Base-by-base conservation (phyloP, 2,888 invertebrate genomes). In the Eretmocerus hayati region DNA sequence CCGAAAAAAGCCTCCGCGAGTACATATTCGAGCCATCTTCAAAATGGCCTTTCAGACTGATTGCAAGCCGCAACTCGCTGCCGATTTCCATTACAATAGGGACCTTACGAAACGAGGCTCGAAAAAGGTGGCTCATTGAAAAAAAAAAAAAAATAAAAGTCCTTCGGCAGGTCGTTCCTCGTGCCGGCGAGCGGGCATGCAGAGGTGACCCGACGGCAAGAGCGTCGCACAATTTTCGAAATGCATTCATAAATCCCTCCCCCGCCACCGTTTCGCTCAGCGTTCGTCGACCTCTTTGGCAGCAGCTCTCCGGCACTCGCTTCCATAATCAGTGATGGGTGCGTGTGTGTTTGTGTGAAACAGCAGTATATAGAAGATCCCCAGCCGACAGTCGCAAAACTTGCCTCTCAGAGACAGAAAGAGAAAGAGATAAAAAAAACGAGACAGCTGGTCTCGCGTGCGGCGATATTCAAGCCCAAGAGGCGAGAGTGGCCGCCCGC, bases 381-480 rank as follows among this genome's bases (percentile, higher is more conserved):
- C n/a, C n/a, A n/a, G n/a, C n/a, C n/a, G n/a, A n/a, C n/a, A n/a
- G n/a, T n/a, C n/a, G n/a, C n/a, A n/a, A n/a, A n/a, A n/a, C n/a
- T n/a, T n/a, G n/a, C n/a, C n/a, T n/a, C n/a, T n/a, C n/a, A n/a
- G n/a, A n/a, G n/a, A n/a, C n/a, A n/a, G n/a, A n/a, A n/a, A 30
- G n/a, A 31, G n/a, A 31, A 30, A 30, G 13, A 30, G 13, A 31
- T 13, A 31, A 31, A 31, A n/a, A n/a, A n/a, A n/a, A 44, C 33
- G 59, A 56, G 60, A 61, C 63, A 66, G 65, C 63, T 65, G 65
- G 65, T 62, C 63, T 64, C 64, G 65, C 65, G 26, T 26, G 26
- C 26, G 8, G 26, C 26, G 11, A 11, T n/a, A n/a, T n/a, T n/a
- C n/a, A n/a, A n/a, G n/a, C n/a, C n/a, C n/a, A n/a, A n/a, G n/a